Conservation (phyloP, 1,140 invertebrate genomes). For the Bombus sibiricus region DNA sequence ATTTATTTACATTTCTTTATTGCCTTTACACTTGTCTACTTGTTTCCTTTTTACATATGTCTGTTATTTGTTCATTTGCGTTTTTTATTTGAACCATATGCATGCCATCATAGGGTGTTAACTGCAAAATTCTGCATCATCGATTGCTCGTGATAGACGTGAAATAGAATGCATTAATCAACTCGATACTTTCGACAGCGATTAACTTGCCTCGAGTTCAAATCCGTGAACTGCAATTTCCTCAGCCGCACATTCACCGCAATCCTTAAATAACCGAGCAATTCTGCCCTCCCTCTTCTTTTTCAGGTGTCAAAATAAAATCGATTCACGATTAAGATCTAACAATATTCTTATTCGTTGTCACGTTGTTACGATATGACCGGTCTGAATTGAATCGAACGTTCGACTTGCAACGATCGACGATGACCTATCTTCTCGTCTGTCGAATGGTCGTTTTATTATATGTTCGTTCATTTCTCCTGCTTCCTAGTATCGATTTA, state of each 20-base stretch:
- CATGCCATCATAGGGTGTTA: not conserved
- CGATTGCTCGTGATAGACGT: not conserved
- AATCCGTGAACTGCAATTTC: not conserved
- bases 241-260: not conserved
- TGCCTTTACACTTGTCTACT: not conserved
- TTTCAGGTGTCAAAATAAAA: not conserved
- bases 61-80: not conserved
- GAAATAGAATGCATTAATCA: not conserved
- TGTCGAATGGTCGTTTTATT: too few relatives aligned
- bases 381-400: not conserved
- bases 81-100: not conserved
- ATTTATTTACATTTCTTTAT: not conserved
- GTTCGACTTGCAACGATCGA: not conserved
- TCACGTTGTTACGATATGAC: not conserved
- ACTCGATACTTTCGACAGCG: not conserved
- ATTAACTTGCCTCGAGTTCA: not conserved
- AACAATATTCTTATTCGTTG: not conserved
- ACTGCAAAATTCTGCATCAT: not conserved
- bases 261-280: too few relatives aligned
- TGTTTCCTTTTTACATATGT: not conserved
- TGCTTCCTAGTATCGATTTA: slow-evolving; percentile 38
- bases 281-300: too few relatives aligned
- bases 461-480: too few relatives aligned
- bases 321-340: not conserved
- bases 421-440: not conserved